Percentiles rank a stretch among this genome's conserved stretches.
Evolutionary conservation across 2,888 invertebrate genomes (phyloP).

Genomic region (Dicyrtoma fusca): DNA sequence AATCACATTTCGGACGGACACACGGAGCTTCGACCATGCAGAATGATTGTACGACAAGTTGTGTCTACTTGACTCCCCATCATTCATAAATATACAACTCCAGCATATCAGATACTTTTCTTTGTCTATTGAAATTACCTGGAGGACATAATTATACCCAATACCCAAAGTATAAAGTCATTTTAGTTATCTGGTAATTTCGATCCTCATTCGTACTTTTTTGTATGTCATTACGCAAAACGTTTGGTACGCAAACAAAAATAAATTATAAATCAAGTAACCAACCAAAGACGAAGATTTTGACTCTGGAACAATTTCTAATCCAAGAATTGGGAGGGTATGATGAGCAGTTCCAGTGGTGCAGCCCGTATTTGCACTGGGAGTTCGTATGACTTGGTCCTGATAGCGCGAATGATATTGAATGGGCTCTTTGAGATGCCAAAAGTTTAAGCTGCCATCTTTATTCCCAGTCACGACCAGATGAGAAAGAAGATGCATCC

Average conservation of each 20-base stretch:
- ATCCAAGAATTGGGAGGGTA: slow-evolving; percentile 40
- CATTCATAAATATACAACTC: slow-evolving; percentile 44
- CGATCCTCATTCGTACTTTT: background rate
- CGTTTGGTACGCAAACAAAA: background rate
- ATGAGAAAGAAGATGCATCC: slow-evolving; percentile 42
- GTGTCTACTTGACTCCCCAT: slow-evolving; percentile 8
- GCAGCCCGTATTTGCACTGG: slow-evolving; percentile 52
- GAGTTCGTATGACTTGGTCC: slow-evolving; percentile 52
- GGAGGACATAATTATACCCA: background rate
- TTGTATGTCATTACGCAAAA: background rate
- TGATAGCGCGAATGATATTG: slow-evolving; percentile 51
- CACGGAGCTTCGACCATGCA: slow-evolving; percentile 46
- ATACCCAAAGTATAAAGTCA: background rate
- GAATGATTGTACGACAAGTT: slow-evolving; percentile 39
- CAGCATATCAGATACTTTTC: slow-evolving; percentile 46
- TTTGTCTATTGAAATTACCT: slow-evolving; percentile 43
- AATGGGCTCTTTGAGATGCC: slow-evolving; percentile 50
- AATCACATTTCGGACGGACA: slow-evolving; percentile 37
- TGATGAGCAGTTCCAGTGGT: slow-evolving; percentile 36
- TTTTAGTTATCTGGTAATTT: too few species aligned
- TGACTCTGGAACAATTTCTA: slow-evolving; percentile 46
- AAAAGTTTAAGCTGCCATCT: slow-evolving; percentile 52
- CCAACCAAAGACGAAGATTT: slow-evolving; percentile 45
- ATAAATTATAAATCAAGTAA: background rate
- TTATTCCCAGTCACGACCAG: slow-evolving; percentile 48